These are phyloP conservation scores for Acronicta leporina DNA, from an alignment of 2,888 invertebrate species.

Conservation along the genomic window DNA sequence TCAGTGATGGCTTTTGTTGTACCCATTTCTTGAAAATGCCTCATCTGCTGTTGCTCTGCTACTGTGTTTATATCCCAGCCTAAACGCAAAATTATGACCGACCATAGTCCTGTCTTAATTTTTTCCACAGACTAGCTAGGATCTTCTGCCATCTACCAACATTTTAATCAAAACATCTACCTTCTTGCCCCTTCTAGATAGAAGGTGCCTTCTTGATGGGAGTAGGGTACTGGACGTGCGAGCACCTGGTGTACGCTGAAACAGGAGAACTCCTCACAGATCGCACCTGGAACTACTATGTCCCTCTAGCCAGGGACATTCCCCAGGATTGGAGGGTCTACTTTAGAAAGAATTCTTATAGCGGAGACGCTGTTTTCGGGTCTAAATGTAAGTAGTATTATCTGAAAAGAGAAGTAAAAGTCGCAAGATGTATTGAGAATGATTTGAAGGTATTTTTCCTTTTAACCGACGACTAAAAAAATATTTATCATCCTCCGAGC, in stretches of 20 bases:
- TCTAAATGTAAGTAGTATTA: slow-evolving; percentile 88
- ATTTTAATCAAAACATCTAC: background rate
- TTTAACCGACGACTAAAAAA: no score
- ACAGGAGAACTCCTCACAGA: slow-evolving; percentile 92
- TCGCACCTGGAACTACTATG: slow-evolving; percentile 93
- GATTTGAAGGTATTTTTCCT: no score
- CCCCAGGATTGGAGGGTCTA: slow-evolving; percentile 92
- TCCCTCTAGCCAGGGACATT: slow-evolving; percentile 92
- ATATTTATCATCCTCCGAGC: no score
- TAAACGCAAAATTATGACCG: no score
- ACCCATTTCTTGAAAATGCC: no score
- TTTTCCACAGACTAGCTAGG: no score
- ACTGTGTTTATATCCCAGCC: no score
- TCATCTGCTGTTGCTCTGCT: no score
- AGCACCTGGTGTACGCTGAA: slow-evolving; percentile 90
- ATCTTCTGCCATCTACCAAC: background rate
- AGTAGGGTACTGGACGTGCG: slow-evolving; percentile 92
- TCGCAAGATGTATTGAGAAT: no score
- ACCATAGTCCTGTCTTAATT: no score
- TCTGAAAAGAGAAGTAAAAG: no score
- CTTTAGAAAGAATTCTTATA: slow-evolving; percentile 90
- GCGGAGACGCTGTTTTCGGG: slow-evolving; percentile 89
- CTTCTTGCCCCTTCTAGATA: slow-evolving; percentile 65
- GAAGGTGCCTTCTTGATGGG: slow-evolving; percentile 94
- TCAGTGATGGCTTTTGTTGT: no score